These are phyloP conservation scores for Calycopis cecrops DNA, from an alignment of 1,140 invertebrate species.

Conservation along the genomic window DNA sequence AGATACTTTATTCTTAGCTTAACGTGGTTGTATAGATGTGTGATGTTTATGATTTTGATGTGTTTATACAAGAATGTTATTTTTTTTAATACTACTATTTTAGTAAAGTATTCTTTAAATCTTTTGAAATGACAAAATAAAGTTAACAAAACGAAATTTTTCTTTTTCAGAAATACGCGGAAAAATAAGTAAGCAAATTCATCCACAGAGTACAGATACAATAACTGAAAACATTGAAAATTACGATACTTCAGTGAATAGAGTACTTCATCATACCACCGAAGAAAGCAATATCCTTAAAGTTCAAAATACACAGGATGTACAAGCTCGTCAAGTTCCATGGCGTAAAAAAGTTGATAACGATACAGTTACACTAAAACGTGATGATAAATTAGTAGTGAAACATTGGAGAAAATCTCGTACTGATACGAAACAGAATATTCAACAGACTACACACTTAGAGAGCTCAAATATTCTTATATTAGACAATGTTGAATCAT, in stretches of 20 bases:
- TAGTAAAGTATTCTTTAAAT: no score
- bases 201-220: slow-evolving; percentile 38
- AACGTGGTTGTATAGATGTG: no score
- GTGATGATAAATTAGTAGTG: slow-evolving; percentile 35
- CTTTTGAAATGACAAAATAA: no score
- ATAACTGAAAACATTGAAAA: slow-evolving; percentile 24
- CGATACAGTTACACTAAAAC: not conserved
- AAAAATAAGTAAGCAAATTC: slow-evolving; percentile 31
- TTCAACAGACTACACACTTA: slow-evolving; percentile 20
- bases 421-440: slow-evolving; percentile 18
- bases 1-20: no score
- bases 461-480: slow-evolving; percentile 35
- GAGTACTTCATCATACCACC: slow-evolving; percentile 40
- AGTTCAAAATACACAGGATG: slow-evolving; percentile 44
- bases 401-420: slow-evolving; percentile 53
- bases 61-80: no score
- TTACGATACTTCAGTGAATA: slow-evolving; percentile 27
- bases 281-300: slow-evolving; percentile 59
- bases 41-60: no score
- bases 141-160: slow-evolving; percentile 1
- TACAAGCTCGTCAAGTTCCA: slow-evolving; percentile 47
- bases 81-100: no score
- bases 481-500: slow-evolving; percentile 13
- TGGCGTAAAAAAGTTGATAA: slow-evolving; percentile 43
- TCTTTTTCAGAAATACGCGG: slow-evolving; percentile 46